These are phyloP conservation scores for Dryomyza anilis DNA, from an alignment of 2,888 invertebrate genomes.

Conservation along the genomic window DNA sequence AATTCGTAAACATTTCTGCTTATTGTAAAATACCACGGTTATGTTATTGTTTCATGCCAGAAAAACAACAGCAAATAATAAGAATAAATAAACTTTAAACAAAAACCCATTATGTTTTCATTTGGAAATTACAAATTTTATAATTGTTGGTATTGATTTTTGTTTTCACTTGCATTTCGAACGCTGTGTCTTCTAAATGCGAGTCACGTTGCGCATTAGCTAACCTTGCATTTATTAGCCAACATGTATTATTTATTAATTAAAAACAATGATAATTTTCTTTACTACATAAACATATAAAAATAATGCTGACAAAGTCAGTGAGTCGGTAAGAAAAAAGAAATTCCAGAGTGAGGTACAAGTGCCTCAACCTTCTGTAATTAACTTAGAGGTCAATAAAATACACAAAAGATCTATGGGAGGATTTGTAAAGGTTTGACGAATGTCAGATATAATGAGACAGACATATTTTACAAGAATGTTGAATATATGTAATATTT, in stretches of 20 bases:
- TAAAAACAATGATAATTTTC: background rate
- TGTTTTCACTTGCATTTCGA: constrained; percentile 10
- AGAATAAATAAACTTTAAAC: background rate
- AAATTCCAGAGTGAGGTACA: background rate
- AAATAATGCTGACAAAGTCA: background rate
- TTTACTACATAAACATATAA: no score
- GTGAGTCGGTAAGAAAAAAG: background rate
- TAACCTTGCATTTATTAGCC: constrained; percentile 11
- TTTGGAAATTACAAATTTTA: background rate
- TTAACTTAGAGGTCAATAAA: no score
- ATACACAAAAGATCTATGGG: no score
- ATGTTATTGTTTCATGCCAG: no score
- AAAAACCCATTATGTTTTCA: background rate
- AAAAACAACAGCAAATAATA: no score
- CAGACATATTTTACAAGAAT: no score
- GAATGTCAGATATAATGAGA: no score
- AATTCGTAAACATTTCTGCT: background rate
- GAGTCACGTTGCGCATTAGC: constrained; percentile 11
- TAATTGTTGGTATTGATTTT: background rate
- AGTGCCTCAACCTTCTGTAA: no score
- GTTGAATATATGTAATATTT: no score
- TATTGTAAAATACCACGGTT: no score
- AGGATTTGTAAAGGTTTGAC: no score
- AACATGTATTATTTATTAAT: constrained; percentile 9
- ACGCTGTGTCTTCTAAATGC: background rate